Percentiles rank a stretch among this genome's conserved stretches.
These are phyloP conservation scores for Pristiophorus japonicus DNA, from an alignment of 2,113 vertebrate genomes.

Conservation along the genomic window DNA sequence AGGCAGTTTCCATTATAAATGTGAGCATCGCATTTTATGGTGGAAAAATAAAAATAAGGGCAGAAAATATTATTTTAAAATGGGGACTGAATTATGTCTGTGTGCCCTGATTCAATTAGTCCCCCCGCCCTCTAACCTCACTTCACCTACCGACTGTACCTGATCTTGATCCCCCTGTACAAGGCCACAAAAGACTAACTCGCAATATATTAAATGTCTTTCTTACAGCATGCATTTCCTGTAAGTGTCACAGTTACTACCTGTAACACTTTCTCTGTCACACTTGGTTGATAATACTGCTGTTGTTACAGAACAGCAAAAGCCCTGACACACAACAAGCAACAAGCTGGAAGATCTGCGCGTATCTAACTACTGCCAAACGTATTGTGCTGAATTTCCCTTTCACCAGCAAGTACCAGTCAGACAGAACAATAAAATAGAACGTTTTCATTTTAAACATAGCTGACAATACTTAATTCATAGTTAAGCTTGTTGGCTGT, in stretches of 20 bases:
- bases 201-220: background rate
- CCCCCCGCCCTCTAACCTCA: background rate
- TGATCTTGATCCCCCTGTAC: background rate
- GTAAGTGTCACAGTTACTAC: background rate
- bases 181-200: background rate
- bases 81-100: background rate
- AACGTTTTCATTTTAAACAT: background rate
- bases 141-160: background rate
- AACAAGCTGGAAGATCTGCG: background rate
- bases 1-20: background rate
- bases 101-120: background rate
- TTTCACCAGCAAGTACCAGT: background rate
- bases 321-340: background rate
- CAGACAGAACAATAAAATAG: background rate
- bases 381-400: background rate
- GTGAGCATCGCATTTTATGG: background rate
- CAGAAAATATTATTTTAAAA: background rate
- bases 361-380: background rate
- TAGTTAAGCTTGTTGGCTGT: background rate
- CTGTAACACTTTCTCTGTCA: background rate
- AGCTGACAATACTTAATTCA: conserved; percentile 29
- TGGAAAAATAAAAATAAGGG: background rate
- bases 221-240: background rate
- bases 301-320: background rate
- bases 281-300: background rate